phyloP scores from a whole-genome alignment of 2,797 vertebrate genomes.

The Trichosurus vulpecula region DNA sequence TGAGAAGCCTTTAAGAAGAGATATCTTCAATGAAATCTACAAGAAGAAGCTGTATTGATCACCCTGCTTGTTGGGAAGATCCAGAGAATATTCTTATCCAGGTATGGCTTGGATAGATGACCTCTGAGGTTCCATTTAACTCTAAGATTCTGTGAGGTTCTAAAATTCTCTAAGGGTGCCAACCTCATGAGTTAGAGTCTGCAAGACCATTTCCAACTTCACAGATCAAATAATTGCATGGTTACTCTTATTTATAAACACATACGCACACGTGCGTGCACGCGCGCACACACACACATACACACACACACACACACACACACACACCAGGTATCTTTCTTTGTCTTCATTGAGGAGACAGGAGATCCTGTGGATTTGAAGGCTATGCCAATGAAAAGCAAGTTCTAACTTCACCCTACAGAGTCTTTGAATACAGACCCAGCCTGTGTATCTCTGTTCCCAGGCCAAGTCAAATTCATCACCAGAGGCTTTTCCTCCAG shows the following conservation, averaged over 20 bases:
- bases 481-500: not conserved
- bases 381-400: too few species aligned
- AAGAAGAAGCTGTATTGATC: not conserved
- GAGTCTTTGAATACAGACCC: too few species aligned
- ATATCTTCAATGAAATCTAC: too few species aligned
- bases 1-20: not conserved
- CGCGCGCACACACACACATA: too few species aligned
- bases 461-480: not conserved
- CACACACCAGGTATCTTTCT: too few species aligned
- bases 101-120: not conserved
- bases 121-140: not conserved
- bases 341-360: too few species aligned
- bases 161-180: not conserved
- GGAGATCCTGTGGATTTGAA: too few species aligned
- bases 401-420: too few species aligned
- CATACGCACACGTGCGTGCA: too few species aligned
- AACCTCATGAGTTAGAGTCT: too few species aligned
- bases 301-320: too few species aligned
- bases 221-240: not conserved
- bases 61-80: not conserved
- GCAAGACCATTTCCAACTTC: not conserved
- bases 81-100: not conserved
- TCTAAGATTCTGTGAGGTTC: not conserved
- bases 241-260: not conserved
- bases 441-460: too few species aligned